phyloP scores from a whole-genome alignment of 35 echinoderm and acorn worm species.

The Anneissia japonica region DNA sequence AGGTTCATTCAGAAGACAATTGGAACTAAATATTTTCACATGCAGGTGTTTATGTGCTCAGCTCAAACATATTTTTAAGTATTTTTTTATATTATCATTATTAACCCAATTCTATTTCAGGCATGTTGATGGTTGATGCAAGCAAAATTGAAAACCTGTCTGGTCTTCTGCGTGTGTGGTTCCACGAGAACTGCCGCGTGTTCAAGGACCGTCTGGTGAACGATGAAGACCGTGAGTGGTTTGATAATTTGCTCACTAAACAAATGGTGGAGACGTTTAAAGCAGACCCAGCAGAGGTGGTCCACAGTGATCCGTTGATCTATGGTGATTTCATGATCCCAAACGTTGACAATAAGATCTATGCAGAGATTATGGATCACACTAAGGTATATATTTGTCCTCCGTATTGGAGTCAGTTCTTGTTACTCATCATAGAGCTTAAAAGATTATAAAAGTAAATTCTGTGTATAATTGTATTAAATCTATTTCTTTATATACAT shows the following conservation, averaged over 20 bases:
- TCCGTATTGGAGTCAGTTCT: too few species aligned
- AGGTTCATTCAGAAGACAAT: too few species aligned
- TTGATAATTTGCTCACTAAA: conserved; percentile 49
- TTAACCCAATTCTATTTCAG: conserved; percentile 23
- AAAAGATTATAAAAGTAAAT: too few species aligned
- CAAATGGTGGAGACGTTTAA: conserved; percentile 60
- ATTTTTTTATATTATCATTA: too few species aligned
- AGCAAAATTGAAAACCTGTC: conserved; percentile 52
- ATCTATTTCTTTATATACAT: too few species aligned
- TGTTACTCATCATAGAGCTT: too few species aligned
- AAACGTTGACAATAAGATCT: conserved; percentile 92
- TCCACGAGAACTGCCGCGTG: conserved; percentile 88
- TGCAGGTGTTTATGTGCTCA: too few species aligned
- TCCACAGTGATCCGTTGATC: conserved; percentile 45
- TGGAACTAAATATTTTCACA: too few species aligned
- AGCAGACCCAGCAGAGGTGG: conserved; percentile 53
- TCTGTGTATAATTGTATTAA: too few species aligned
- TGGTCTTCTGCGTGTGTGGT: conserved; percentile 73
- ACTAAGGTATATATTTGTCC: conserved; percentile 57
- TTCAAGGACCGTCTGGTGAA: conserved; percentile 97
- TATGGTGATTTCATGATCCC: conserved; percentile 95
- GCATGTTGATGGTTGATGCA: conserved; percentile 74
- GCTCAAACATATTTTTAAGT: too few species aligned
- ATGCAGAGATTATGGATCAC: conserved; percentile 67
- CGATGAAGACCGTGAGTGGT: conserved; percentile 81